Evolutionary conservation across 2,888 invertebrate genomes (phyloP).

Genomic region (Panorpa germanica): DNA sequence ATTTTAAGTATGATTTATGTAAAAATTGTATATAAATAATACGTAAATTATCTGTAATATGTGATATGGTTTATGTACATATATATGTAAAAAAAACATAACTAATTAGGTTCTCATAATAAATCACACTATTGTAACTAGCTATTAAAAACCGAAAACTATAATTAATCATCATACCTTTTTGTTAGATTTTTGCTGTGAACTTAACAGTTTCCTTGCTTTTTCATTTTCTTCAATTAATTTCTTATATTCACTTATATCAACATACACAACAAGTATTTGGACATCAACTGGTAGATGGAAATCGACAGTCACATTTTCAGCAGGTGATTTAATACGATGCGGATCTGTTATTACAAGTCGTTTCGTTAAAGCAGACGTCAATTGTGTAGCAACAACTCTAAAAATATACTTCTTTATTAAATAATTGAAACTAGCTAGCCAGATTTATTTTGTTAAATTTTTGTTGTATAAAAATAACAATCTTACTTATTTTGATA

Average conservation of each 20-base stretch:
- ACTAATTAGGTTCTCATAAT: too few species aligned
- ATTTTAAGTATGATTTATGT: too few species aligned
- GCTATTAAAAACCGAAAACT: neutral
- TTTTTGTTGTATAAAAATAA: neutral
- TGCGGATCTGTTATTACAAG: conserved; percentile 68
- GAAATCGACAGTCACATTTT: conserved; percentile 40
- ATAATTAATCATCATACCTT: too few species aligned
- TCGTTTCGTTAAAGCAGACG: conserved; percentile 54
- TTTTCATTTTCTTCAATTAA: conserved; percentile 27
- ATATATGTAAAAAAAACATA: too few species aligned
- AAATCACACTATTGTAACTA: too few species aligned
- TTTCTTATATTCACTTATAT: conserved; percentile 35
- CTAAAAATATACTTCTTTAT: conserved; percentile 31
- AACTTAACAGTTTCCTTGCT: conserved; percentile 21
- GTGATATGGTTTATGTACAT: too few species aligned
- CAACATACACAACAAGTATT: conserved; percentile 57
- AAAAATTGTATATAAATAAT: too few species aligned
- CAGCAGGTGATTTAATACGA: conserved; percentile 65
- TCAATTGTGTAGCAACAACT: conserved; percentile 63
- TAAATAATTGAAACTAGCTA: neutral
- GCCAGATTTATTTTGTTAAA: conserved; percentile 4
- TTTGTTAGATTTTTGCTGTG: too few species aligned
- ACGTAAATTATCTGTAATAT: too few species aligned
- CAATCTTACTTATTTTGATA: conserved; percentile 69
- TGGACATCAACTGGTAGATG: conserved; percentile 67